Base-by-base conservation (phyloP, 2,888 invertebrate genomes). In the Cantharis rustica region DNA sequence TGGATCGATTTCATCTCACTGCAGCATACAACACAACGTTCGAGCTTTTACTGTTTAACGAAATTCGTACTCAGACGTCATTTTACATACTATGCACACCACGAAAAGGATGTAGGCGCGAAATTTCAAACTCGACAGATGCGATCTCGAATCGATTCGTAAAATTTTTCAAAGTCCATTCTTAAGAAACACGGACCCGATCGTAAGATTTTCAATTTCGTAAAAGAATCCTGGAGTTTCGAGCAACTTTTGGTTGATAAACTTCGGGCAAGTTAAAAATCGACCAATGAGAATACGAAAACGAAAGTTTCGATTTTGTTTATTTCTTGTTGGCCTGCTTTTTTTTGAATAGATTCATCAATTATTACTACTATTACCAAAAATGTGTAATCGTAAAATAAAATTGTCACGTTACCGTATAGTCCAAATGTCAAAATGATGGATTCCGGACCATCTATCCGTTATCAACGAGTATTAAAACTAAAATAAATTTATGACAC, bases 1-100 rank as follows among this genome's bases (percentile, higher is more conserved):
- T 79, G 82, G 82, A 82, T 82, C 83, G 83, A 83, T 82, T 81
- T 83, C 82, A 81, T 82, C 83, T 81, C 82, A 70, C 80, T 81
- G 82, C 82, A 81, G 81, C 80, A 76, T 77, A 78, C 76, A 78
- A 77, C 81, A 77, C 81, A 79, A 76, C 80, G 80, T 80, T 79
- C 77, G 75, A 74, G 75, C 81, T 77, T 81, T 80, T 81, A 79
- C 80, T 78, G 76, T 79, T 78, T 78, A 78, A 74, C 78, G 72
- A 73, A 79, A 79, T 80, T 80, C 80, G 73, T 78, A 74, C 69
- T 77, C 77, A 79, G 78, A 75, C 77, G 69, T 75, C 75, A 76
- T 79, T 75, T 78, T 78, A 76, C 75, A 78, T 78, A 73, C 77
- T 68, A 77, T 76, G 73, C 76, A 76, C 72, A 75, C 72, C 27